Percentiles rank a stretch among this genome's conserved stretches.
Evolutionary conservation across 2,797 vertebrate genomes (phyloP).

Genomic region (Bradypus variegatus): DNA sequence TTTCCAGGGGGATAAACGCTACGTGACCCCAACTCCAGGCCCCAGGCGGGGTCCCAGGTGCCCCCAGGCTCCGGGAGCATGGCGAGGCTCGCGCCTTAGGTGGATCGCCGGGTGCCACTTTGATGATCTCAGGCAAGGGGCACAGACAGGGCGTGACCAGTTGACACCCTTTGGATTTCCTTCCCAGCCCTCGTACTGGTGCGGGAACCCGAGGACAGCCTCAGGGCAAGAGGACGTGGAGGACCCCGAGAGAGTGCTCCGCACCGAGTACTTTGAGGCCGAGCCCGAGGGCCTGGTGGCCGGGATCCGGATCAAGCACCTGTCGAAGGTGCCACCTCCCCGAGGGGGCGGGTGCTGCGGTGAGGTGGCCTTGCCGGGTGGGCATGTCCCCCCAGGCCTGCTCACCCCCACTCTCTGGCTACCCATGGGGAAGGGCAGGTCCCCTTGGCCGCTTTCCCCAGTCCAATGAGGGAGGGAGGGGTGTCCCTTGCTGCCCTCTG

Average conservation of each 20-base stretch:
- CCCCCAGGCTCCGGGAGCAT: too few species aligned
- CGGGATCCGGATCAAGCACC: constrained; percentile 93
- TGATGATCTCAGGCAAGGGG: background rate
- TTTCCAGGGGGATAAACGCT: background rate
- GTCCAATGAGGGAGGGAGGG: background rate
- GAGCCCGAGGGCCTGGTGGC: constrained; percentile 88
- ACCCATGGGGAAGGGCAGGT: background rate
- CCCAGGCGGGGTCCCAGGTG: too few species aligned
- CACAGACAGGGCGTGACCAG: background rate
- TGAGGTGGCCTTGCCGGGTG: too few species aligned
- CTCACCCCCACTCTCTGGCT: background rate
- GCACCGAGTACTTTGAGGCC: constrained; percentile 90
- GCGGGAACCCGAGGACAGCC: constrained; percentile 79
- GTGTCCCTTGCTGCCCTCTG: background rate
- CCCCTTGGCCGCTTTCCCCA: too few species aligned
- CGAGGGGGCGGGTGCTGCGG: too few species aligned
- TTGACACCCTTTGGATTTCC: background rate
- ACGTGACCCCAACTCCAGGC: too few species aligned
- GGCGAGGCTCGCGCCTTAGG: background rate
- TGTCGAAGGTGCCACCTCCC: constrained; percentile 82
- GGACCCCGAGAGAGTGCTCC: constrained; percentile 87
- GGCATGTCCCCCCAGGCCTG: too few species aligned
- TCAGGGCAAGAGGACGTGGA: constrained; percentile 86
- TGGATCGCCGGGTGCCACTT: background rate
- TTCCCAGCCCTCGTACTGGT: constrained; percentile 95